A percentile compares a stretch with the other conserved stretches of the same genome.
Conservation (phyloP, 2,888 invertebrate genomes). For the Lissonota sp. region DNA sequence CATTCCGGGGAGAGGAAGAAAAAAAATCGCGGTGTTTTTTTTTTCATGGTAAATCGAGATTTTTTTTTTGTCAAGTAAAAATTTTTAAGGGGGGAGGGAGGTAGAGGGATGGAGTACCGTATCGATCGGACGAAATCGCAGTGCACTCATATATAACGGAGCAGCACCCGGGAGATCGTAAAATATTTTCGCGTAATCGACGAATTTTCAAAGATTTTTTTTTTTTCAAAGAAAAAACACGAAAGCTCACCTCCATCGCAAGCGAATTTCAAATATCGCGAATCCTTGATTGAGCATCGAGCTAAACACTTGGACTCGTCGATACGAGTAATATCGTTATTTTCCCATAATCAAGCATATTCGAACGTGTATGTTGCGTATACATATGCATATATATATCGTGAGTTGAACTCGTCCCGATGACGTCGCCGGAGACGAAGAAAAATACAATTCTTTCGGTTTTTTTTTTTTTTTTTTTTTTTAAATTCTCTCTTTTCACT, state of each 20-base stretch:
- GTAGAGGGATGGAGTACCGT: not conserved
- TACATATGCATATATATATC: not conserved
- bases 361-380: slow-evolving; percentile 13
- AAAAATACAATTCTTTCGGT: not conserved
- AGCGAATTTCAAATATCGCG: slow-evolving; percentile 45
- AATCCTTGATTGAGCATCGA: slow-evolving; percentile 42
- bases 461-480: not conserved
- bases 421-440: slow-evolving; percentile 5
- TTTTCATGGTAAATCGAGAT: too few relatives aligned
- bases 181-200: not conserved
- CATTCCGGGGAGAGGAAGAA: not conserved
- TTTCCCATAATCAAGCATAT: slow-evolving; percentile 28
- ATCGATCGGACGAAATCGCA: slow-evolving; percentile 1
- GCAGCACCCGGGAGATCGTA: not conserved
- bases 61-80: not conserved
- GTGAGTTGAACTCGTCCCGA: not conserved
- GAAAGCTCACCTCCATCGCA: slow-evolving; percentile 57
- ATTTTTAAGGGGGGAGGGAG: not conserved
- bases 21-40: not conserved
- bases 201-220: not conserved
- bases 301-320: slow-evolving; percentile 46
- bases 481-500: not conserved
- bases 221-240: slow-evolving; percentile 11
- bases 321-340: slow-evolving; percentile 31
- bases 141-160: not conserved